A percentile compares a stretch with the other conserved stretches of the same genome.
phyloP scores from a whole-genome alignment of 1,140 invertebrate genomes.

The Berghia stephanieae region DNA sequence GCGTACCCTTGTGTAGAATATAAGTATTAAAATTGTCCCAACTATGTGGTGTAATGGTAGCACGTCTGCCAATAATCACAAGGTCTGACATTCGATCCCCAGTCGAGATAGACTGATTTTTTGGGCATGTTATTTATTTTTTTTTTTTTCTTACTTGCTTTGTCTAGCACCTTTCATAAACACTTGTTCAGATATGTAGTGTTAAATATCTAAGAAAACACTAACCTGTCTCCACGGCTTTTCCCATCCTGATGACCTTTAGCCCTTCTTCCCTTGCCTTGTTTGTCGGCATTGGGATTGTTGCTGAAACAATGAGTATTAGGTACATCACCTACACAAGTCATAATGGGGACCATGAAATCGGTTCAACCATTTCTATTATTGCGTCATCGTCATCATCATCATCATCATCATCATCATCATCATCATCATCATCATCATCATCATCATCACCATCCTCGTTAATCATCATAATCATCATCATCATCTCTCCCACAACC shows the following conservation, averaged over 20 bases:
- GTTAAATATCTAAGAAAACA: no score
- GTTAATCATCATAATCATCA: not conserved
- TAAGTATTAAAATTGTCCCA: no score
- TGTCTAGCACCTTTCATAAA: no score
- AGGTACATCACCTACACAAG: not conserved
- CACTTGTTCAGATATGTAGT: no score
- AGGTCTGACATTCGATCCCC: no score
- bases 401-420: not conserved
- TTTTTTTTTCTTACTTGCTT: no score
- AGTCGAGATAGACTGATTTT: no score
- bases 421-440: constrained; percentile 6
- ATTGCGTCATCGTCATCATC: not conserved
- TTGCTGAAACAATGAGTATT: constrained; percentile 46
- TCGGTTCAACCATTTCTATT: not conserved
- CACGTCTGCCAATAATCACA: no score
- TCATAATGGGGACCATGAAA: not conserved
- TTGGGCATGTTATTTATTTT: no score
- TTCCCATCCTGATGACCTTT: constrained; percentile 49
- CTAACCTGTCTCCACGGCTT: constrained; percentile 54
- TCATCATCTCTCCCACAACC: not conserved
- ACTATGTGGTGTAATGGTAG: no score
- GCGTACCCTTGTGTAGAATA: no score
- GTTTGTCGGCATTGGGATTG: constrained; percentile 57
- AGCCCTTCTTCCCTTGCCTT: constrained; percentile 51
- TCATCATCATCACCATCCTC: not conserved